Base-by-base conservation (phyloP, 2,113 vertebrate genomes). In the Kryptolebias marmoratus region DNA sequence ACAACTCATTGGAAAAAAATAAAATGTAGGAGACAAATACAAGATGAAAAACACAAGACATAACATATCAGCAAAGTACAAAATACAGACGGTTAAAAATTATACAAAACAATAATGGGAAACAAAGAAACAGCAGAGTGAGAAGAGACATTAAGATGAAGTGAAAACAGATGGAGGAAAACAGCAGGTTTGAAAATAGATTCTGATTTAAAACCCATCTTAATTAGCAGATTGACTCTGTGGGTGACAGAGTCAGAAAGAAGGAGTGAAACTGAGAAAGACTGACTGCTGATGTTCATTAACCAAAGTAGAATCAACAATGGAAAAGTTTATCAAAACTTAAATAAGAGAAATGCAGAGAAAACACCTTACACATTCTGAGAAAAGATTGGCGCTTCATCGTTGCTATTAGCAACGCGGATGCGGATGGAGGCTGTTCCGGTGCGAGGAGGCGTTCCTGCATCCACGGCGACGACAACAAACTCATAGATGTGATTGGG, bases 401-500 rank as follows among this genome's bases (percentile, higher is more conserved):
- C 96, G 5, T 96, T 97, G 66, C 92, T 87, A 0, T 96, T 97
- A 80, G 95, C 76, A 71, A 96, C 88, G 1, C 94, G 93, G 45
- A 97, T 87, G 11, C 96, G 93, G 75, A 96, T 90, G 0, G 95
- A 95, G 0, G 96, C 95, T 0, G 96, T 95, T 53, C 96, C 96
- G 0, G 96, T 97, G 14, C 91, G 94, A 15, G 96, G 90, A 1
- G 95, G 95, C 0, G 84, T 90, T 30, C 96, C 96, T 44, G 88
- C 93, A 48, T 97, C 96, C 57, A 96, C 94, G 0, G 95, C 96
- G 2, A 96, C 92, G 81, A 96, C 95, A 73, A 95, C 93, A 44
- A 96, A 97, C 89, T 97, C 96, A 5, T 96, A 97, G 91, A 95
- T 90, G 73, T 96, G 96, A 90, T 95, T 95, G 48, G 93, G 88